Base-by-base conservation (phyloP, 2,888 invertebrate genomes). In the Busseola fusca region DNA sequence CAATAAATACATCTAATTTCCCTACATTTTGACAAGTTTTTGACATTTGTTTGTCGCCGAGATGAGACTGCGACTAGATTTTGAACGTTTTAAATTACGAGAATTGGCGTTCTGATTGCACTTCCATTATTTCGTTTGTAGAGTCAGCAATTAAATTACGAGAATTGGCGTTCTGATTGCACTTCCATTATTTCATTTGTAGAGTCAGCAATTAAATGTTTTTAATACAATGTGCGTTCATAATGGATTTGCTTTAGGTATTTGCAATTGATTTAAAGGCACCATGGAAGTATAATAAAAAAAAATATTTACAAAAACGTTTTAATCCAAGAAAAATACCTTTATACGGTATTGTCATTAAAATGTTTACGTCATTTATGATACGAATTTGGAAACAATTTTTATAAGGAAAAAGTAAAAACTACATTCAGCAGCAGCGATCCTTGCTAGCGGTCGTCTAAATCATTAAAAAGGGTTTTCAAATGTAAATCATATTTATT, bases 401-500 rank as follows among this genome's bases (percentile, higher is more conserved):
- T 9, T 30, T 45, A 7, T 45, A 45, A 45, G 45, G 7, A 45
- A 21, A 45, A 45, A 21, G 7, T 45, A 45, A 21, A 45, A 45
- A 45, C n/a, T n/a, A n/a, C 2, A 45, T 45, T 6, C 50, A 12
- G 4, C 4, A 56, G 3, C 10, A 30, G 5, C 9, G 21, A 14
- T 16, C 16, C 37, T 37, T 64, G 16, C 14, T 42, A 21, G 16
- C 9, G 1, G 48, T 21, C 0, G 42, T 52, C 5, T 6, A n/a
- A 69, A 45, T 60, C 0, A 63, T 25, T 40, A 21, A 72, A 12
- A 30, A 27, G 12, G 37, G 1, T 37, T 52, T 27, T n/a, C 6
- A n/a, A 64, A 52, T 60, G 10, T 42, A 37, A 63, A 27, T 18
- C 14, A 40, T 5, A 57, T 60, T 30, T 71, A 45, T 45, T 21